Conservation (phyloP, 1,140 invertebrate genomes). For the Chironomus tepperi region DNA sequence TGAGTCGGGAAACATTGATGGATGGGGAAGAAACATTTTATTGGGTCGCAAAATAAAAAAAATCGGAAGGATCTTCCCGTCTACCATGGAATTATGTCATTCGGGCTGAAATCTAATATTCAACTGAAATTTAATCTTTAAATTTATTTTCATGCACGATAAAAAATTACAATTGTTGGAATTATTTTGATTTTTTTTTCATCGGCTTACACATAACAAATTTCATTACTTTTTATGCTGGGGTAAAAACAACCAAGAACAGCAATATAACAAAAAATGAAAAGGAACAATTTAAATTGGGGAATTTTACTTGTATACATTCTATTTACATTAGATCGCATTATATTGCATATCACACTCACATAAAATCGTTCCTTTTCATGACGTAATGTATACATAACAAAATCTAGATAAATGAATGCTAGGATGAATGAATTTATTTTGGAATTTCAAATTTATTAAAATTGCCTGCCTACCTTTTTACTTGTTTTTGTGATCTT, state of each 20-base stretch:
- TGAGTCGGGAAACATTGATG: no score
- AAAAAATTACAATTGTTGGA: conserved; percentile 19
- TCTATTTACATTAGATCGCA: conserved; percentile 3
- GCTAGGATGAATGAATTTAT: not conserved
- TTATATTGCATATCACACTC: not conserved
- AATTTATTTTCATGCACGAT: conserved; percentile 15
- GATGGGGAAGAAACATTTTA: no score
- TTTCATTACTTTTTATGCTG: not conserved
- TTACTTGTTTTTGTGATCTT: no score
- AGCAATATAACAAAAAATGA: no score
- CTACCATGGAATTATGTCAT: no score
- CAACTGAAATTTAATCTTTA: not conserved
- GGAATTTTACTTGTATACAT: not conserved
- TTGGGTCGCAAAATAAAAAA: no score
- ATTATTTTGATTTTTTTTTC: not conserved
- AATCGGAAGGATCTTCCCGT: no score
- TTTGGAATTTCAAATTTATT: conserved; percentile 4
- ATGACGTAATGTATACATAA: not conserved
- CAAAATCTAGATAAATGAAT: not conserved
- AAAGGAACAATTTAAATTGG: not conserved
- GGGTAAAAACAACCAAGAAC: no score
- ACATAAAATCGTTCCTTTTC: not conserved
- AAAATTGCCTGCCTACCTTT: not conserved
- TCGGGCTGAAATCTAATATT: no score
- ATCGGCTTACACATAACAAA: not conserved